Evolutionary conservation across 2,113 vertebrate genomes (phyloP).

Genomic region (Lophura nycthemera): DNA sequence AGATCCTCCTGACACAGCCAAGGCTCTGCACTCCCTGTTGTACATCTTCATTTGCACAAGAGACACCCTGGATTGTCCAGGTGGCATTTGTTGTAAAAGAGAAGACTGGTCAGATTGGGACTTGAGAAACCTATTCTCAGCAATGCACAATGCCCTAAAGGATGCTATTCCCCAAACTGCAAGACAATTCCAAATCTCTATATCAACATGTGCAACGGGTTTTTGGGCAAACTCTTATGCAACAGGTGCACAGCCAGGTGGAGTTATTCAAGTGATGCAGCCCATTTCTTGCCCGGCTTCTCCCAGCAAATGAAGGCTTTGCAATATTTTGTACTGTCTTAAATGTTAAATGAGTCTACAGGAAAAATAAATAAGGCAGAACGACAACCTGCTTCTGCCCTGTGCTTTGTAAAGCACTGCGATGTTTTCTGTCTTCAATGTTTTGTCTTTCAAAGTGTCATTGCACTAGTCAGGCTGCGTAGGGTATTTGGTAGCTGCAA

Average conservation of each 20-base stretch:
- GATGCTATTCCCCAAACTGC: neutral
- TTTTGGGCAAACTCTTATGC: neutral
- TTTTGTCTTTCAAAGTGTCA: slow-evolving; percentile 9
- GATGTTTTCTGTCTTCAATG: neutral
- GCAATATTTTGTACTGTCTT: neutral
- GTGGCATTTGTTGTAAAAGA: neutral
- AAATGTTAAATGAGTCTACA: neutral
- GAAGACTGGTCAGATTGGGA: neutral
- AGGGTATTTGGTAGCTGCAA: neutral
- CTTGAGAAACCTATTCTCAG: neutral
- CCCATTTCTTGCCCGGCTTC: neutral
- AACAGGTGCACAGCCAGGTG: neutral
- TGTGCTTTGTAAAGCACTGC: neutral
- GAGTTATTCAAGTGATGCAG: neutral
- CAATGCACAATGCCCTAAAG: too few species aligned
- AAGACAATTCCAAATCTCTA: neutral
- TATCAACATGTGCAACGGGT: rapidly evolving
- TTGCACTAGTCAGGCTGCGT: neutral
- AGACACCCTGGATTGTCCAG: neutral
- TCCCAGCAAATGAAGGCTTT: neutral
- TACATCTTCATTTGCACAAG: neutral
- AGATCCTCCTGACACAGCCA: neutral
- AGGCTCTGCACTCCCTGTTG: neutral
- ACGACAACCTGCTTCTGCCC: neutral
- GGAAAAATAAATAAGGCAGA: neutral